Evolutionary conservation across 2,797 vertebrate species (phyloP).

Genomic region (Notolepis coatsorum): DNA sequence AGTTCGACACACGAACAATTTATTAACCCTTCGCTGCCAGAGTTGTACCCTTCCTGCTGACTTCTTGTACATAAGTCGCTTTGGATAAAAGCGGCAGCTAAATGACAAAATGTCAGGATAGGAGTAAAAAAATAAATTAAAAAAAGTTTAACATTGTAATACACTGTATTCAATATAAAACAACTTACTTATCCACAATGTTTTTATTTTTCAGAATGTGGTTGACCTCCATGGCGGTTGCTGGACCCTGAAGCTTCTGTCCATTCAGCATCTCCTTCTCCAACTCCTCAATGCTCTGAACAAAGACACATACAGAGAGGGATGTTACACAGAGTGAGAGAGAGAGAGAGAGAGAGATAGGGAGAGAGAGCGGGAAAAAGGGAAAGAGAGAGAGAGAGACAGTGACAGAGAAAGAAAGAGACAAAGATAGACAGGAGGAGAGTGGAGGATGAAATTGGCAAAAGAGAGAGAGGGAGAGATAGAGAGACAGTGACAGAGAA

Average conservation of each 20-base stretch:
- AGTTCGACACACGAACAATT: no score
- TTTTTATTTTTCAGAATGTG: constrained; percentile 90
- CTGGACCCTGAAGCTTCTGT: constrained; percentile 97
- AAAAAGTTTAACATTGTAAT: background rate
- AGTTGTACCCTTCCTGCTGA: no score
- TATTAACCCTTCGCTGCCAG: no score
- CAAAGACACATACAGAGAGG: constrained; percentile 9
- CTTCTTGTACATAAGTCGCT: no score
- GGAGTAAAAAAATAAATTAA: background rate
- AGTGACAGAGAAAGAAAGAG: background rate
- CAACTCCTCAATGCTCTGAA: constrained; percentile 92
- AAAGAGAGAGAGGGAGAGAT: background rate
- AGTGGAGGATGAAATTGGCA: no score
- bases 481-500: background rate
- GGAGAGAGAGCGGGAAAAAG: background rate
- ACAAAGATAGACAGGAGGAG: background rate
- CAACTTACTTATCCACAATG: constrained; percentile 89
- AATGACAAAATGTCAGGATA: no score
- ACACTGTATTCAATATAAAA: no score
- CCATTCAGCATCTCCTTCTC: constrained; percentile 97
- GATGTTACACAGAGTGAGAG: background rate
- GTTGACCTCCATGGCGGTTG: constrained; percentile 90
- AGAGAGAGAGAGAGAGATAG: background rate
- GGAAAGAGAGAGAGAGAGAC: background rate
- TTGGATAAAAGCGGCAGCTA: no score